These are phyloP conservation scores for Drosophila sp. DNA, from an alignment of 1,140 invertebrate species.

Conservation along the genomic window DNA sequence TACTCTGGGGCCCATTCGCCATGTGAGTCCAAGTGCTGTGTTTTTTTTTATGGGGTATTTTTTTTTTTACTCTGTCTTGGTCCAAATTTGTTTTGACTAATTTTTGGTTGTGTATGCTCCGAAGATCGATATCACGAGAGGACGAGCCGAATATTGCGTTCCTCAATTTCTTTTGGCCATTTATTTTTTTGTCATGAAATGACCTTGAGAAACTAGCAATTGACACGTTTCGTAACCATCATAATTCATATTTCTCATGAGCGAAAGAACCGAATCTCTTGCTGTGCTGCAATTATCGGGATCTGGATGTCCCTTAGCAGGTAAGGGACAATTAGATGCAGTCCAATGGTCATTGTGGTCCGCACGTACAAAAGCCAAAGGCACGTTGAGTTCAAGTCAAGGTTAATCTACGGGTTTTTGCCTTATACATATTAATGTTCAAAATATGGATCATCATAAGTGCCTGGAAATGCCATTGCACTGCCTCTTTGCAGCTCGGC, in stretches of 20 bases:
- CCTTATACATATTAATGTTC: background rate
- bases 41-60: constrained; percentile 10
- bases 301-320: constrained; percentile 34
- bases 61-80: background rate
- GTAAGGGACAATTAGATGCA: constrained; percentile 51
- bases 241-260: constrained; percentile 73
- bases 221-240: constrained; percentile 71
- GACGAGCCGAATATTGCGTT: constrained; percentile 10
- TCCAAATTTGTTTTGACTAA: constrained; percentile 65
- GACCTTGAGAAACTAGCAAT: constrained; percentile 75
- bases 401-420: constrained; percentile 53
- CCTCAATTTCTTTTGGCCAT: constrained; percentile 10
- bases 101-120: constrained; percentile 34
- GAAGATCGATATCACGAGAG: constrained; percentile 40
- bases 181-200: constrained; percentile 60
- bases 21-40: constrained; percentile 44
- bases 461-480: constrained; percentile 46
- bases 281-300: constrained; percentile 64
- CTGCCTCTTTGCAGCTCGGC: constrained; percentile 27
- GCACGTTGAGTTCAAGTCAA: constrained; percentile 41
- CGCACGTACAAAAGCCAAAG: constrained; percentile 50
- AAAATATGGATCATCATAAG: constrained; percentile 18
- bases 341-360: constrained; percentile 56
- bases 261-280: constrained; percentile 29
- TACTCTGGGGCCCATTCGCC: constrained; percentile 42